These are phyloP conservation scores for Chromis chromis DNA, from an alignment of 2,797 vertebrate genomes.

Conservation along the genomic window DNA sequence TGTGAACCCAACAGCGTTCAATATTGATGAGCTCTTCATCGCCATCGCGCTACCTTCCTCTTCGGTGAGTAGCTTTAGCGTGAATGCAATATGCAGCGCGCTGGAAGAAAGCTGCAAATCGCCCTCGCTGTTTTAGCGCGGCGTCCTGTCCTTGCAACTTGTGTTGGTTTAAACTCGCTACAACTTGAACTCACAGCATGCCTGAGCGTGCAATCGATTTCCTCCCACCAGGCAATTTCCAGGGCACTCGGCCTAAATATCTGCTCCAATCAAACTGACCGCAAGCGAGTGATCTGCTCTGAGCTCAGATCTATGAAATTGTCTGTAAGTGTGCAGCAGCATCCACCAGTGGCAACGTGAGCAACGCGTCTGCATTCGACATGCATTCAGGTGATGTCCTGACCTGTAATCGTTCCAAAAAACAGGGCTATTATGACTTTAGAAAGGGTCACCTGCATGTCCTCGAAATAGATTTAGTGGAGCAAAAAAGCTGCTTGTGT, in stretches of 20 bases:
- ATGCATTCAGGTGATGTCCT: constrained; percentile 13
- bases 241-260: constrained; percentile 77
- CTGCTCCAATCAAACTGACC: constrained; percentile 63
- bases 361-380: neutral
- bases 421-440: constrained; percentile 44
- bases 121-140: constrained; percentile 7
- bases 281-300: constrained; percentile 52
- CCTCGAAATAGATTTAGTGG: constrained; percentile 58
- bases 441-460: constrained; percentile 65
- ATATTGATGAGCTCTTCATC: constrained; percentile 76
- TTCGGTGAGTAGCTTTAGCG: constrained; percentile 14
- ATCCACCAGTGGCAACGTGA: neutral
- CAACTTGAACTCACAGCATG: constrained; percentile 44
- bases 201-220: constrained; percentile 70
- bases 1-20: constrained; percentile 68
- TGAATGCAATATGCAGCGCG: constrained; percentile 30
- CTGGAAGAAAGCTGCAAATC: constrained; percentile 30
- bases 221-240: constrained; percentile 69
- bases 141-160: constrained; percentile 33
- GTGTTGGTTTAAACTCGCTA: constrained; percentile 44
- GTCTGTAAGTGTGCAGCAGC: constrained; percentile 2
- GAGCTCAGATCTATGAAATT: constrained; percentile 26
- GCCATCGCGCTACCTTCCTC: constrained; percentile 40
- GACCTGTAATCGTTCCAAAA: constrained; percentile 33
- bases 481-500: constrained; percentile 53